Base-by-base conservation (phyloP, 2,888 invertebrate genomes). In the Odontocolon sp. region DNA sequence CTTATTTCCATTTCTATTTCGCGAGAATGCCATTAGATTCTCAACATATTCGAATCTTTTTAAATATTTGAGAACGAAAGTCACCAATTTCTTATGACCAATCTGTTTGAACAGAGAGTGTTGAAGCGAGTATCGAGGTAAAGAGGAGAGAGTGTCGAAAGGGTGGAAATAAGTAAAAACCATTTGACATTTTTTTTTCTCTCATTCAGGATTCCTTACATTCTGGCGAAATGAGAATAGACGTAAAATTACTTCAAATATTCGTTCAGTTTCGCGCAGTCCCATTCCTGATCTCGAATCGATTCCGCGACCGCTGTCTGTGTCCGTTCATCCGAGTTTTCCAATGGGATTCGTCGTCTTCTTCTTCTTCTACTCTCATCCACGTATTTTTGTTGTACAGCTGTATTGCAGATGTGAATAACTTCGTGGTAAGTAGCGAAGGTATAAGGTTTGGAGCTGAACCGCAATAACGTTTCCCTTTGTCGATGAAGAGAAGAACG, bases 401-500 rank as follows among this genome's bases (percentile, higher is more conserved):
- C 95, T 86, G 97, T 95, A 89, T 98, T 97, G 82, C 86, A 87
- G 77, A 98, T 91, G 90, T 98, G 97, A 82, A 98, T 94, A 6
- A 95, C 95, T 91, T 97, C 96, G 83, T 96, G 95, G 82, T 96
- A 94, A 88, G 95, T 95, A 57, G 93, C 93, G 54, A 96, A 91
- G 73, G 93, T 94, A 89, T 95, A 98, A 63, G 94, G 94, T 89
- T 95, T 95, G 0, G 96, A 96, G 88, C 97, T 97, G 90, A 98
- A 97, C 78, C 97, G 93, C 59, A 98, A 91, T 86, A 98, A 96
- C 85, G 96, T 95, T 84, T 96, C 94, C 84, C 93, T 93, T 86
- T 59, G 64, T 14, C 18, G 14, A 23, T 11, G 9, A 36, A 63
- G 11, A 54, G 50, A 28, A 18, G 40, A 33, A 45, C 2, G 40